These are phyloP conservation scores for Sterrhoptilus dennistouni DNA, from an alignment of 2,113 vertebrate species.

Conservation along the genomic window DNA sequence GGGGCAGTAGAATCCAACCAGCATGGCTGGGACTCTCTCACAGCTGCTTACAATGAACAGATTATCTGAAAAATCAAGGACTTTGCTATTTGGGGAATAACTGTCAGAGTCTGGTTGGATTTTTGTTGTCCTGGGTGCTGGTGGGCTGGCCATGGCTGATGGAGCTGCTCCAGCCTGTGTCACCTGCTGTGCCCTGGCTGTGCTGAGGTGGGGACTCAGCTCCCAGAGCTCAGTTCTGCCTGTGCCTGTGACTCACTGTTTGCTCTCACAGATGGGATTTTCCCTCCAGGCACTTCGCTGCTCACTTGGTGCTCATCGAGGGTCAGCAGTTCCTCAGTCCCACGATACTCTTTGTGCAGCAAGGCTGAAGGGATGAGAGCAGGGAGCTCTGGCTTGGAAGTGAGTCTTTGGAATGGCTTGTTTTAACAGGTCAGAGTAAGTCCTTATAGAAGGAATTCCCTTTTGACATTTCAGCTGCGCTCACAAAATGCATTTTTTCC, in stretches of 20 bases:
- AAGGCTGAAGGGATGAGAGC: background rate
- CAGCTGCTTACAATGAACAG: background rate
- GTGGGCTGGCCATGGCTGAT: background rate
- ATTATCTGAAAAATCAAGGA: background rate
- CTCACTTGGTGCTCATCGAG: background rate
- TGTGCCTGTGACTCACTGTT: background rate
- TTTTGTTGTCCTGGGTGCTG: background rate
- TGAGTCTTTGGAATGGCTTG: background rate
- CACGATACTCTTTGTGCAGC: background rate
- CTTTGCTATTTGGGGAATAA: background rate
- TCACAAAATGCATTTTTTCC: background rate
- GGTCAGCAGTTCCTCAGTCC: background rate
- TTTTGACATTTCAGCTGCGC: background rate
- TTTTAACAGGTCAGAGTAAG: background rate
- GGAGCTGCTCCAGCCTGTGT: background rate
- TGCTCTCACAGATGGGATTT: background rate
- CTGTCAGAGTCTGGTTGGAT: background rate
- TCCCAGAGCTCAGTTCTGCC: background rate
- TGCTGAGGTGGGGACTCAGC: background rate
- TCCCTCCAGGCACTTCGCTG: background rate
- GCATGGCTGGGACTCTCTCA: background rate
- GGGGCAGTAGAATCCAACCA: background rate
- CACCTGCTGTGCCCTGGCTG: background rate
- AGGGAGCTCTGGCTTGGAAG: background rate
- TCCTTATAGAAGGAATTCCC: background rate